Conservation (phyloP, 1,140 invertebrate genomes). For the Magallana angulata region DNA sequence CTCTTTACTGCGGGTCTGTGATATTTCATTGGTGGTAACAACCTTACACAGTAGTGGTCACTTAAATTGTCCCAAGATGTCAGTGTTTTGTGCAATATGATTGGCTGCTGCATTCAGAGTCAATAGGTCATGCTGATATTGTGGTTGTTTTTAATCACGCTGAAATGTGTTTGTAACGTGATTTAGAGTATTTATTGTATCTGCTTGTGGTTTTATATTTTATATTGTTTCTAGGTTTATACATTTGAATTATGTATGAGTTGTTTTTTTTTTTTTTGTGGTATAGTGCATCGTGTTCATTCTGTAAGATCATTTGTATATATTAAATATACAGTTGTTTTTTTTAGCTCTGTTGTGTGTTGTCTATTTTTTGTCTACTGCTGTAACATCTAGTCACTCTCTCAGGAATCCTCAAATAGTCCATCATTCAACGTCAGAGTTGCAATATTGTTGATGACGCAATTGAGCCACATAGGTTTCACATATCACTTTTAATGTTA, state of each 20-base stretch:
- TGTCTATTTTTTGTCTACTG: constrained; percentile 3
- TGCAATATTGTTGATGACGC: constrained; percentile 15
- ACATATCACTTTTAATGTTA: background rate
- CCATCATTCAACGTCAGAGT: constrained; percentile 18
- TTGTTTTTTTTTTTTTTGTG: background rate
- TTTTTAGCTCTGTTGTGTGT: constrained; percentile 11
- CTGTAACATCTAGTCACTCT: constrained; percentile 35
- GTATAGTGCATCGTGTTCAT: constrained; percentile 23
- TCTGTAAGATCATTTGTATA: background rate
- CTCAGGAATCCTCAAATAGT: constrained; percentile 33
- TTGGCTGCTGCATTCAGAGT: constrained; percentile 25
- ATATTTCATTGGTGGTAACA: constrained; percentile 28
- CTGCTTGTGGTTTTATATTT: constrained; percentile 36
- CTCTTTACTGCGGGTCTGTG: constrained; percentile 7
- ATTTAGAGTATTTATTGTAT: constrained; percentile 35
- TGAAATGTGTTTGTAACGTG: constrained; percentile 4
- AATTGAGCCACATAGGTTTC: constrained; percentile 1
- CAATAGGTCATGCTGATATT: constrained; percentile 24
- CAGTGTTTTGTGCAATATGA: constrained; percentile 26
- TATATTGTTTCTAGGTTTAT: constrained; percentile 37
- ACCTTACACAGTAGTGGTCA: constrained; percentile 2
- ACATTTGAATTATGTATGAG: constrained; percentile 19
- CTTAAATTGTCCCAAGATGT: constrained; percentile 11
- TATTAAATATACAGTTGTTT: background rate
- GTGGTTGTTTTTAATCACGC: constrained; percentile 28